phyloP scores from a whole-genome alignment of 2,797 vertebrate genomes.

The Rhinoraja longicauda region DNA sequence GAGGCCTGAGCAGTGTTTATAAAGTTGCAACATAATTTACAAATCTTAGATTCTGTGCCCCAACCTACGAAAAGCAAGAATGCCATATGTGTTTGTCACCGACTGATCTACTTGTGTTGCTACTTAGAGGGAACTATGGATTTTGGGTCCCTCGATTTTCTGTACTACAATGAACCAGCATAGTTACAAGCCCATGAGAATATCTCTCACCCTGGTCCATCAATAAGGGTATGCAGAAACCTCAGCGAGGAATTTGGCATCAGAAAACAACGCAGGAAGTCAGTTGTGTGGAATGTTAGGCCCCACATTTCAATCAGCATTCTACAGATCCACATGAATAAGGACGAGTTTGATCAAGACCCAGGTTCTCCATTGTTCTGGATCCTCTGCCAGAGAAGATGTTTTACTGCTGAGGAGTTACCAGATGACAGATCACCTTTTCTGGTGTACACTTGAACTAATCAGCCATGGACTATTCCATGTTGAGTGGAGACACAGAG shows the following conservation, averaged over 20 bases:
- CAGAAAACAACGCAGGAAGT: neutral
- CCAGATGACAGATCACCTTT: neutral
- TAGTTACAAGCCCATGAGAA: neutral
- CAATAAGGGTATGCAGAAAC: neutral
- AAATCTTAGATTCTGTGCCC: too few relatives aligned
- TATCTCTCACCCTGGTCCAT: neutral
- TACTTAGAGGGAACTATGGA: too few relatives aligned
- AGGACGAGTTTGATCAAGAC: neutral
- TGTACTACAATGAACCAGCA: neutral
- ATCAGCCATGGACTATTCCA: neutral
- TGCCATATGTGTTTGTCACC: too few relatives aligned
- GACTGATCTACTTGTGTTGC: too few relatives aligned
- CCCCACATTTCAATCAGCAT: neutral
- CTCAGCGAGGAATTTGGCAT: neutral
- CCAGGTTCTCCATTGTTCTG: neutral
- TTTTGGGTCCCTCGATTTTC: too few relatives aligned
- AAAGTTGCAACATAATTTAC: too few relatives aligned
- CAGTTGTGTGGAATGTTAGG: neutral
- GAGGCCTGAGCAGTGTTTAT: too few relatives aligned
- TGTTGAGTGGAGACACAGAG: neutral
- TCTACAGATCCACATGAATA: neutral
- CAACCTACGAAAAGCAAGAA: too few relatives aligned
- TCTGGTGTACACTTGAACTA: neutral
- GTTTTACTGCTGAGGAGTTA: neutral
- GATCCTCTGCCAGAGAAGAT: neutral